Percentiles rank a stretch among this genome's conserved stretches.
Conservation (phyloP, 2,888 invertebrate species). For the Watsonalla cultraria region DNA sequence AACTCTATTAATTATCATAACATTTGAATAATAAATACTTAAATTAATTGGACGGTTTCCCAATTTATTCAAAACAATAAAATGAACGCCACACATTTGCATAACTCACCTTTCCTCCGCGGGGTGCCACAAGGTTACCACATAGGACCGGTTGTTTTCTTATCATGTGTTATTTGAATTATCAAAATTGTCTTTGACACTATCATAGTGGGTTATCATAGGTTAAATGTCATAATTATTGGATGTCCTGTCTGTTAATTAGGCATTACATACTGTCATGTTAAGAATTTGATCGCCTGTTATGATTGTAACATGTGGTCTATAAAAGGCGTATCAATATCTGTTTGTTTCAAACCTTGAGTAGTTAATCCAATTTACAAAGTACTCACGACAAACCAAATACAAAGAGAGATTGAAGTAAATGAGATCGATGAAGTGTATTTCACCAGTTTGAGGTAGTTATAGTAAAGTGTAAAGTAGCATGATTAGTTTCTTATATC, state of each 20-base stretch:
- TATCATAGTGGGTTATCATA: conserved; percentile 31
- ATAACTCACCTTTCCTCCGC: not conserved
- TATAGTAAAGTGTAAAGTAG: too few species aligned
- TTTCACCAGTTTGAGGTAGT: too few species aligned
- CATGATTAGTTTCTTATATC: too few species aligned
- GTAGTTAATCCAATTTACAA: not conserved
- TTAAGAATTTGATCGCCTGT: not conserved
- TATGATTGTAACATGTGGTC: not conserved
- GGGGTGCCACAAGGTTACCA: conserved; percentile 10
- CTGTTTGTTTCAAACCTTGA: not conserved
- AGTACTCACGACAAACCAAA: too few species aligned
- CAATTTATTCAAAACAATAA: not conserved
- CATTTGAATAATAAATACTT: too few species aligned
- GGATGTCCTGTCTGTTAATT: conserved; percentile 19
- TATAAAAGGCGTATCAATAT: not conserved
- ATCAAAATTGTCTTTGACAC: conserved; percentile 30
- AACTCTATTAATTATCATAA: too few species aligned
- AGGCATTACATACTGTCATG: not conserved
- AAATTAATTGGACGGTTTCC: not conserved
- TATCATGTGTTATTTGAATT: conserved; percentile 24
- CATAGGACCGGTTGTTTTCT: conserved; percentile 20
- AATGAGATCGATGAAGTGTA: too few species aligned
- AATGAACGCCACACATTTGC: not conserved
- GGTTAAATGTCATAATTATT: conserved; percentile 27
- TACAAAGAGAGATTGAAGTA: too few species aligned